Conservation (phyloP, 1,140 invertebrate genomes). For the Ceratosolen fusciceps region DNA sequence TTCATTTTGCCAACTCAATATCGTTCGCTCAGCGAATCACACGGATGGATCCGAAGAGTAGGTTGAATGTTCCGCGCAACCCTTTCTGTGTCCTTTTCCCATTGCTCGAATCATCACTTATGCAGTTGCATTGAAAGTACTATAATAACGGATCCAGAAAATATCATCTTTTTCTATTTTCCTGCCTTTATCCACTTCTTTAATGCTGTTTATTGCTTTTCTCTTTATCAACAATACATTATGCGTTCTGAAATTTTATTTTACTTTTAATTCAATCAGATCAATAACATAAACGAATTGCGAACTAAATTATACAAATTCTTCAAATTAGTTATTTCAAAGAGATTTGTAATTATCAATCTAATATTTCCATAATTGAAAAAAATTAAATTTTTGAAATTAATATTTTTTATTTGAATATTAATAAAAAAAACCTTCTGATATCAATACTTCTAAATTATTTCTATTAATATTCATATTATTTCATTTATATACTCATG, state of each 20-base stretch:
- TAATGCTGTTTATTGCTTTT: not conserved
- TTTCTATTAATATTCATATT: too few relatives aligned
- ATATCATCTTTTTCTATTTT: conserved; percentile 36
- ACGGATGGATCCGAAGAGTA: conserved; percentile 5
- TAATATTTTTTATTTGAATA: too few relatives aligned
- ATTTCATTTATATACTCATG: too few relatives aligned
- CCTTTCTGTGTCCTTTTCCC: conserved; percentile 7
- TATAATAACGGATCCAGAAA: not conserved
- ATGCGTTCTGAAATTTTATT: not conserved
- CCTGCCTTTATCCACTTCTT: not conserved
- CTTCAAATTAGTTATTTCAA: not conserved
- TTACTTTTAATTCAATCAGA: not conserved
- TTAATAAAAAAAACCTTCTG: not conserved
- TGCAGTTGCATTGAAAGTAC: conserved; percentile 18
- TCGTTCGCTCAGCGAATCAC: conserved; percentile 16
- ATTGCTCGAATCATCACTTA: conserved; percentile 40
- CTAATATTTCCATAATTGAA: not conserved
- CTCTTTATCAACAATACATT: not conserved
- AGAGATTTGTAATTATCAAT: too few relatives aligned
- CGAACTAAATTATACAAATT: not conserved
- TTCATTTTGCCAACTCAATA: too few relatives aligned
- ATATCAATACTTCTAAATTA: too few relatives aligned
- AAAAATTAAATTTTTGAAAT: too few relatives aligned
- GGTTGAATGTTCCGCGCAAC: conserved; percentile 13
- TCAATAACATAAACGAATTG: not conserved